Conservation (phyloP, 2,113 vertebrate genomes). For the Drymodes brunneopygia region DNA sequence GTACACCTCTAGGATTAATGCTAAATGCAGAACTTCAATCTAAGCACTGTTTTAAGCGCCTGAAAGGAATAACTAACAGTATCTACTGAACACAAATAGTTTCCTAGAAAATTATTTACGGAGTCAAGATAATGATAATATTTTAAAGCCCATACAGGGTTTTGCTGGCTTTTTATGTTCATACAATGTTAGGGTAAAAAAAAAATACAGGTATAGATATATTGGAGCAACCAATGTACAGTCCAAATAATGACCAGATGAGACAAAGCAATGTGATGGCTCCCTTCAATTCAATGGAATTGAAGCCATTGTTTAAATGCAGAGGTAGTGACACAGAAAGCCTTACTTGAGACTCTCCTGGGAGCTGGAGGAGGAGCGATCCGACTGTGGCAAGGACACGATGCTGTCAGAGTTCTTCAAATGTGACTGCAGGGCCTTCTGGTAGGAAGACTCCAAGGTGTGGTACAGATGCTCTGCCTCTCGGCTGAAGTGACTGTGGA, state of each 20-base stretch:
- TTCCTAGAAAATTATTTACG: not conserved
- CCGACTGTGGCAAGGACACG: constrained; percentile 91
- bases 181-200: not conserved
- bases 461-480: constrained; percentile 96
- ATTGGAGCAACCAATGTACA: not conserved
- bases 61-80: not conserved
- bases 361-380: constrained; percentile 95
- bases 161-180: not conserved
- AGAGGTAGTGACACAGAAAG: not conserved
- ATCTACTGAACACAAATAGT: not conserved
- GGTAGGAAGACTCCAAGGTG: constrained; percentile 91
- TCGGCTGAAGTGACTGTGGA: constrained; percentile 91
- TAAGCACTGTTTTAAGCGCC: not conserved
- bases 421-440: constrained; percentile 95
- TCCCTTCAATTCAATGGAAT: not conserved
- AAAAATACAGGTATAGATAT: no score
- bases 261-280: not conserved
- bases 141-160: not conserved
- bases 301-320: not conserved
- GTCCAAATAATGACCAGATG: not conserved
- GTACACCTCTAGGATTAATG: not conserved
- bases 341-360: constrained; percentile 98
- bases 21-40: not conserved
- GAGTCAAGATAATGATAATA: not conserved
- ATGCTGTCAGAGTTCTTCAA: constrained; percentile 96